Percentiles rank a stretch among this genome's conserved stretches.
These are phyloP conservation scores for Neodiprion pinetum DNA, from an alignment of 1,140 invertebrate genomes.

Conservation along the genomic window DNA sequence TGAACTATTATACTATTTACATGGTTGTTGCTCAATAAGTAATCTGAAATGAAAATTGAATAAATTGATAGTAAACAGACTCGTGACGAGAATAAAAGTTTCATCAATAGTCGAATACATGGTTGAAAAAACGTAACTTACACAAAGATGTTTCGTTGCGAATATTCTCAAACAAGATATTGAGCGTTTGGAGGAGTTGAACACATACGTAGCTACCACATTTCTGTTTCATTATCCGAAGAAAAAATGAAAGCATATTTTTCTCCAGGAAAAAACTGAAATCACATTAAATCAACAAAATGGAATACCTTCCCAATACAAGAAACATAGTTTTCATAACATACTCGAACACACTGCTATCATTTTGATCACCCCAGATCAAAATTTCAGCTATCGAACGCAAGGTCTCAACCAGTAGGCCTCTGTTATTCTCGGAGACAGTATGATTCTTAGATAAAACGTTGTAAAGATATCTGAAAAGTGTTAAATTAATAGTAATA, in stretches of 20 bases:
- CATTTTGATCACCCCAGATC: constrained; percentile 99
- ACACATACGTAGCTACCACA: constrained; percentile 98
- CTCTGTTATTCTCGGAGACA: constrained; percentile 93
- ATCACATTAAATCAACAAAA: constrained; percentile 45
- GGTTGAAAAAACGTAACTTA: constrained; percentile 67
- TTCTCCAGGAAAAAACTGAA: constrained; percentile 97
- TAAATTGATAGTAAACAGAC: constrained; percentile 30
- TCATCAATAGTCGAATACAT: constrained; percentile 20
- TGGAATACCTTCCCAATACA: constrained; percentile 12
- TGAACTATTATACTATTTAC: constrained; percentile 99
- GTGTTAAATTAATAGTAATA: constrained; percentile 24
- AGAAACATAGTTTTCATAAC: constrained; percentile 48
- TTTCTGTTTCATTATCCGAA: constrained; percentile 97
- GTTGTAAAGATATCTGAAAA: constrained; percentile 87
- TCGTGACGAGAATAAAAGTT: not conserved
- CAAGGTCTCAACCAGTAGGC: constrained; percentile 95
- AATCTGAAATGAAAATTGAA: constrained; percentile 79
- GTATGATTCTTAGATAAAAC: constrained; percentile 96
- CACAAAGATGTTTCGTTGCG: constrained; percentile 97
- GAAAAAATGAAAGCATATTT: constrained; percentile 98
- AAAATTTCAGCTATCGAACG: constrained; percentile 98
- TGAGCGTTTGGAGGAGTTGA: constrained; percentile 96
- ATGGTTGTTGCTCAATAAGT: constrained; percentile 98
- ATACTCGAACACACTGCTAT: constrained; percentile 99
- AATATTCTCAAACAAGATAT: constrained; percentile 99